Conservation (phyloP, 2,888 invertebrate genomes). For the Caenorhabditis angaria region DNA sequence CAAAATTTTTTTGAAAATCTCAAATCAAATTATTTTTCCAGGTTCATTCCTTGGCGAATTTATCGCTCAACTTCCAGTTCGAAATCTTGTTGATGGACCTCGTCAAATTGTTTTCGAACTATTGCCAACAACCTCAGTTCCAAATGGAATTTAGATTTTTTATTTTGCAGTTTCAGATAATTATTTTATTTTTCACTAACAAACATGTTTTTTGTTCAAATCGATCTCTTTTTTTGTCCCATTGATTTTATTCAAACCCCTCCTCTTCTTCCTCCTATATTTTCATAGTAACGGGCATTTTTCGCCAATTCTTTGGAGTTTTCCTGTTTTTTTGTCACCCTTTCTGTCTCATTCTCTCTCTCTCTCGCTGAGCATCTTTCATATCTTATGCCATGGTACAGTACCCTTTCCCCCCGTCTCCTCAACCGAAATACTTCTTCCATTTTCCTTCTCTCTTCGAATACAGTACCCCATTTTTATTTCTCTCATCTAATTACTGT, state of each 20-base stretch:
- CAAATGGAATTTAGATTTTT: slow-evolving; percentile 11
- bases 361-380: slow-evolving; percentile 1
- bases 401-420: not conserved
- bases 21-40: slow-evolving; percentile 16
- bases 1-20: not conserved
- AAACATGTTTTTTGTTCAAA: slow-evolving; percentile 11
- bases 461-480: slow-evolving; percentile 3
- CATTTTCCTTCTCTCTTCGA: too few relatives aligned
- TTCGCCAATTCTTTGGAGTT: not conserved
- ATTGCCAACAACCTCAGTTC: slow-evolving; percentile 32
- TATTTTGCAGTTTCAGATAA: too few relatives aligned
- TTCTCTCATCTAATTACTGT: not conserved
- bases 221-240: slow-evolving; percentile 3
- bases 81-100: slow-evolving; percentile 42
- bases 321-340: slow-evolving; percentile 2
- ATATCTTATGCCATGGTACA: not conserved
- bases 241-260: slow-evolving; percentile 20
- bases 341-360: not conserved
- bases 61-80: slow-evolving; percentile 61
- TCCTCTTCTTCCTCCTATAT: not conserved
- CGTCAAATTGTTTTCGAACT: slow-evolving; percentile 62
- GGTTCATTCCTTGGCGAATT: slow-evolving; percentile 57
- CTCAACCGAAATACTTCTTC: not conserved
- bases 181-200: slow-evolving; percentile 7
- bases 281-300: slow-evolving; percentile 1